Evolutionary conservation across 2,888 invertebrate species (phyloP).

Genomic region (Eupithecia insigniata): DNA sequence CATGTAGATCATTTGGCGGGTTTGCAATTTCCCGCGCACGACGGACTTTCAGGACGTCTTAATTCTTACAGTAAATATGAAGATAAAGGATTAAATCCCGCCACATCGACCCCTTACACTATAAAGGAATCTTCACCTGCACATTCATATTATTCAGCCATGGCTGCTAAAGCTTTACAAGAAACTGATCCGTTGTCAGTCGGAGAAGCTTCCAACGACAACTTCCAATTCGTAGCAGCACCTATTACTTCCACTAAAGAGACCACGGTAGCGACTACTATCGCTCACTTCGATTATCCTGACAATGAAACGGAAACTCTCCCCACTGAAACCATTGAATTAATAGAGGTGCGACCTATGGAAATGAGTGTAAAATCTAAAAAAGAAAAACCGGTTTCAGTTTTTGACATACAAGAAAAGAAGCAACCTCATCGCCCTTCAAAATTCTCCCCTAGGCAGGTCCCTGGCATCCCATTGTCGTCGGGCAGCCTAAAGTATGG

Average conservation of each 20-base stretch:
- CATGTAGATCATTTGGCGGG: slow-evolving; percentile 68
- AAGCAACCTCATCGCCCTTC: slow-evolving; percentile 47
- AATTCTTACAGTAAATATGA: slow-evolving; percentile 48
- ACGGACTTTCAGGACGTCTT: slow-evolving; percentile 57
- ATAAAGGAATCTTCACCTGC: slow-evolving; percentile 68
- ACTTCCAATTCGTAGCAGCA: slow-evolving; percentile 70
- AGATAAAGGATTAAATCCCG: slow-evolving; percentile 56
- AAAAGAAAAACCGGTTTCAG: slow-evolving; percentile 19
- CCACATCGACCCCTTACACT: slow-evolving; percentile 62
- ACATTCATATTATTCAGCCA: slow-evolving; percentile 69
- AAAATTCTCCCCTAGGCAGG: slow-evolving; percentile 48
- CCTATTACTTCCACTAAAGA: slow-evolving; percentile 54
- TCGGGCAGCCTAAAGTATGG: slow-evolving; percentile 72
- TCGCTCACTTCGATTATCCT: slow-evolving; percentile 47
- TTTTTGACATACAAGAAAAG: slow-evolving; percentile 49
- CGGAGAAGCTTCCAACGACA: slow-evolving; percentile 73
- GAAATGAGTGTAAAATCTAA: not conserved
- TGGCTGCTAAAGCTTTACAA: slow-evolving; percentile 70
- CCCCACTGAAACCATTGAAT: slow-evolving; percentile 50
- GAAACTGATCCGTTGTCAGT: slow-evolving; percentile 61
- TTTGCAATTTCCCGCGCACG: slow-evolving; percentile 52
- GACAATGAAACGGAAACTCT: slow-evolving; percentile 48
- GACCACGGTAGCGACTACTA: slow-evolving; percentile 45
- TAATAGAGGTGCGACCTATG: slow-evolving; percentile 45
- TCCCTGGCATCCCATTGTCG: slow-evolving; percentile 50